A percentile compares a stretch with the other conserved stretches of the same genome.
These are phyloP conservation scores for Amphipoea oculea DNA, from an alignment of 2,888 invertebrate species.

Conservation along the genomic window DNA sequence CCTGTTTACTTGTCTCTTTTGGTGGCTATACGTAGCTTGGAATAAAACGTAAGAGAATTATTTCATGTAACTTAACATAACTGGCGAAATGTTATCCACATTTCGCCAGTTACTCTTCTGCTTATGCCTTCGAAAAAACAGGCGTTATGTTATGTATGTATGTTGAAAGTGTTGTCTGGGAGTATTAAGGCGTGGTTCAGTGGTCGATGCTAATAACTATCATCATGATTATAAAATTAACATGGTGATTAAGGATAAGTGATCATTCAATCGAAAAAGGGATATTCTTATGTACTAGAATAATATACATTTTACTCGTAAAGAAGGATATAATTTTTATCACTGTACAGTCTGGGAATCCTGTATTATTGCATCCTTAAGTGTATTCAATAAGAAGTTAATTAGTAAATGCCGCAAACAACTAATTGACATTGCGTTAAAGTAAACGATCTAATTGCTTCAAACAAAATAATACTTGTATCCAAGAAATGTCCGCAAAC, in stretches of 20 bases:
- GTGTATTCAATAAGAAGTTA: background rate
- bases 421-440: background rate
- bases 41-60: background rate
- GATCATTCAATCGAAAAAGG: too few relatives aligned
- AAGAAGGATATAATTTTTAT: background rate
- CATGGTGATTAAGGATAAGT: too few relatives aligned
- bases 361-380: background rate
- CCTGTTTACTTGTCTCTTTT: too few relatives aligned
- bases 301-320: too few relatives aligned
- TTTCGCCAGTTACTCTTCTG: too few relatives aligned
- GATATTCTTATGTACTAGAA: background rate
- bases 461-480: background rate
- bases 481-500: slow-evolving; percentile 24
- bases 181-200: too few relatives aligned
- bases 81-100: background rate
- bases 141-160: too few relatives aligned
- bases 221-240: too few relatives aligned
- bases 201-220: too few relatives aligned
- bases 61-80: background rate
- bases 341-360: background rate
- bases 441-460: slow-evolving; percentile 9
- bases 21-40: too few relatives aligned
- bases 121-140: too few relatives aligned
- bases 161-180: too few relatives aligned
- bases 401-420: background rate